These are phyloP conservation scores for Callipepla squamata DNA, from an alignment of 2,113 vertebrate genomes.

Conservation along the genomic window DNA sequence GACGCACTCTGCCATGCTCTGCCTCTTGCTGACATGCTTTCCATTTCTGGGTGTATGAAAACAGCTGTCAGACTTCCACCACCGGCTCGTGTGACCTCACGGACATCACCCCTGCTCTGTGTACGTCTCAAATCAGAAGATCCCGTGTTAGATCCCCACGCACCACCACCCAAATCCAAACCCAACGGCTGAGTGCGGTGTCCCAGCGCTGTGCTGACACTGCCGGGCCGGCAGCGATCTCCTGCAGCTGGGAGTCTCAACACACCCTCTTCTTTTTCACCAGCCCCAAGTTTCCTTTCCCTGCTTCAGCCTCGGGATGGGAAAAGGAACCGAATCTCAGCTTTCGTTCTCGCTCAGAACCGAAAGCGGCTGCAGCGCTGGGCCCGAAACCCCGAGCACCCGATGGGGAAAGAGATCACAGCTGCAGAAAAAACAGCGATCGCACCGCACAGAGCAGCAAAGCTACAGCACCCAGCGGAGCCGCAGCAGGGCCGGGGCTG, in stretches of 20 bases:
- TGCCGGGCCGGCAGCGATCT: background rate
- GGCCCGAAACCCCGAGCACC: background rate
- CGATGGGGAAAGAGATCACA: background rate
- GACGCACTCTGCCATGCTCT: background rate
- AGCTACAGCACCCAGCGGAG: too few relatives aligned
- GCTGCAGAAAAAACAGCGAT: too few relatives aligned
- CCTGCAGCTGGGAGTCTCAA: background rate
- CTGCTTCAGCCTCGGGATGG: background rate
- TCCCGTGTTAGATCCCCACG: too few relatives aligned
- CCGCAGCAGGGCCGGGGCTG: accelerated
- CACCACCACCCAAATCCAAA: too few relatives aligned
- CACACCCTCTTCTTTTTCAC: background rate
- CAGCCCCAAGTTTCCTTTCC: slow-evolving; percentile 30
- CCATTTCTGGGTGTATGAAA: background rate
- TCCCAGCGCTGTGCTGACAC: too few relatives aligned
- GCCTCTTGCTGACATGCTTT: background rate
- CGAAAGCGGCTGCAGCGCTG: background rate
- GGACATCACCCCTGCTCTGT: background rate
- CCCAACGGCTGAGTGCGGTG: too few relatives aligned
- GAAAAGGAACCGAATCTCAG: slow-evolving; percentile 38
- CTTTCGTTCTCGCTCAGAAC: slow-evolving; percentile 31
- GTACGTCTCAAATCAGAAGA: background rate
- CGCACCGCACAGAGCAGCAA: too few relatives aligned
- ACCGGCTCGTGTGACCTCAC: background rate
- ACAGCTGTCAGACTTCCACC: background rate